Evolutionary conservation across 2,888 invertebrate genomes (phyloP).

Genomic region (Hoplodrina blanda): DNA sequence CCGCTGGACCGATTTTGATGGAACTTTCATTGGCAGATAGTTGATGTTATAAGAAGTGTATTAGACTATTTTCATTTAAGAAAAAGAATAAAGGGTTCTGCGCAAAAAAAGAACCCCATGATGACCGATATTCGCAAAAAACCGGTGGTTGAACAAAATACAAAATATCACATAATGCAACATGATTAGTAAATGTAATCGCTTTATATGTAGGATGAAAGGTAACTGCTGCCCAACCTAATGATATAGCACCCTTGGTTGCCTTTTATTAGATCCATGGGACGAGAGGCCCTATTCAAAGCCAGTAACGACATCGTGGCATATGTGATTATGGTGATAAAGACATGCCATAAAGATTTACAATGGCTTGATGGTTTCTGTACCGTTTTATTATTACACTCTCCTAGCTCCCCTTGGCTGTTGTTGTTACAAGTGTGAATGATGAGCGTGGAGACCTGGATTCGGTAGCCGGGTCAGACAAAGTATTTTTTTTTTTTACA

Average conservation of each 20-base stretch:
- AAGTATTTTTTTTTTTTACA: no score
- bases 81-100: no score
- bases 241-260: conserved; percentile 12
- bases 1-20: no score
- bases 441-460: no score
- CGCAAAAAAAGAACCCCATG: no score
- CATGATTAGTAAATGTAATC: neutral
- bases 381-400: neutral
- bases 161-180: neutral
- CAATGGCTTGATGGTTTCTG: neutral
- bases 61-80: no score
- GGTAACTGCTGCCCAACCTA: neutral
- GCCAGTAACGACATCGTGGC: neutral
- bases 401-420: neutral
- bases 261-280: conserved; percentile 11
- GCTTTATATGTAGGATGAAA: neutral
- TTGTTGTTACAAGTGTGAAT: no score
- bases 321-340: conserved; percentile 11
- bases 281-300: conserved; percentile 4
- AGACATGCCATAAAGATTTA: conserved; percentile 1
- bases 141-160: neutral
- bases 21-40: no score
- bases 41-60: no score
- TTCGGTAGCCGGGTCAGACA: no score
- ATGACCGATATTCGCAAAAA: no score